phyloP scores from a whole-genome alignment of 1,140 invertebrate species.

The Caenorhabditis brenneri region DNA sequence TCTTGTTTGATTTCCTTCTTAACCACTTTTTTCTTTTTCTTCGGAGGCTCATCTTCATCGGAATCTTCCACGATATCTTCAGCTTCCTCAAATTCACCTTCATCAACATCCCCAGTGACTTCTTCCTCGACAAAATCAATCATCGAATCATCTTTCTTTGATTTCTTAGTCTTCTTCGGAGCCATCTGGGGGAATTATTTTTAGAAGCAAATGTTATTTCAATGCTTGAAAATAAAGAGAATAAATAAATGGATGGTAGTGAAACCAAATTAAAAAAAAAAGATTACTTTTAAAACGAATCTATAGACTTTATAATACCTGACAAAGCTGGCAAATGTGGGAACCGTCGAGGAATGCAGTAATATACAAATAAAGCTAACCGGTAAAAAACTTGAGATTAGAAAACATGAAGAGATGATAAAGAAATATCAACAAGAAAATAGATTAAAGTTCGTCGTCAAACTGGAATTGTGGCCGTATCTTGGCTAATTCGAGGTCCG shows the following conservation, averaged over 20 bases:
- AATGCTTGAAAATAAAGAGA: neutral
- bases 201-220: neutral
- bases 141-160: constrained; percentile 37
- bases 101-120: constrained; percentile 25
- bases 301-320: neutral
- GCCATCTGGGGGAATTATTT: constrained; percentile 26
- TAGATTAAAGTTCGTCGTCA: constrained; percentile 2
- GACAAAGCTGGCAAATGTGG: neutral
- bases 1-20: constrained; percentile 36
- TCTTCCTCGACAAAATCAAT: constrained; percentile 25
- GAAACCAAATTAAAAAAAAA: neutral
- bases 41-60: constrained; percentile 17
- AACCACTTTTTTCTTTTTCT: constrained; percentile 19
- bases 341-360: constrained; percentile 22
- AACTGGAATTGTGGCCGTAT: neutral
- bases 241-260: neutral
- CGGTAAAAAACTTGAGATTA: neutral
- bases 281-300: neutral
- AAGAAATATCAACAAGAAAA: neutral
- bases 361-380: neutral
- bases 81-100: constrained; percentile 11
- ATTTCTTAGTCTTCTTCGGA: constrained; percentile 34
- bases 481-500: constrained; percentile 63
- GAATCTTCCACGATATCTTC: neutral
- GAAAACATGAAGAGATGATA: neutral